phyloP scores from a whole-genome alignment of 2,113 vertebrate genomes.

The Odontesthes bonariensis region DNA sequence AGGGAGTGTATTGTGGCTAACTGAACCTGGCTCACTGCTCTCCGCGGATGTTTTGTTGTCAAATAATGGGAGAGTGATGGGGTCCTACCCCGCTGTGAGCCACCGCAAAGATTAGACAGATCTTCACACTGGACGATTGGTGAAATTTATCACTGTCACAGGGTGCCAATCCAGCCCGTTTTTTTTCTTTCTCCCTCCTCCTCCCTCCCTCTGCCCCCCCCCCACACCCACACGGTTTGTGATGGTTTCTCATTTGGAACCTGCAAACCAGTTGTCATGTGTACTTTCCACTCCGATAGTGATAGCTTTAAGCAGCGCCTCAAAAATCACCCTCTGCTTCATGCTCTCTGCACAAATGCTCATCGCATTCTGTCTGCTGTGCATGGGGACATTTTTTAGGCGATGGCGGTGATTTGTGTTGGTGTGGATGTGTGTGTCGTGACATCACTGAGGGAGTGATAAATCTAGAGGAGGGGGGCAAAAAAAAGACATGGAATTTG shows the following conservation, averaged over 20 bases:
- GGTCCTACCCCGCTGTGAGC: conserved; percentile 74
- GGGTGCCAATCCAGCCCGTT: conserved; percentile 59
- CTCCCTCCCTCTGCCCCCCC: background rate
- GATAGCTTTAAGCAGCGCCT: conserved; percentile 69
- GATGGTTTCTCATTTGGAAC: conserved; percentile 75
- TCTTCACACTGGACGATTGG: conserved; percentile 75
- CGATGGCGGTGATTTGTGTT: conserved; percentile 7
- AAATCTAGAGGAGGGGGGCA: background rate
- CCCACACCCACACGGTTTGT: conserved; percentile 34
- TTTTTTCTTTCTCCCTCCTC: background rate
- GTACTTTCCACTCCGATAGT: conserved; percentile 74
- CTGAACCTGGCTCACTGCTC: conserved; percentile 67
- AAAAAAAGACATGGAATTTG: background rate
- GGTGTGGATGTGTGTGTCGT: conserved; percentile 20
- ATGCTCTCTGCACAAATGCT: conserved; percentile 63
- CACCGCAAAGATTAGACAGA: conserved; percentile 73
- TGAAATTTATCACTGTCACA: conserved; percentile 80
- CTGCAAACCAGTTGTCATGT: conserved; percentile 78
- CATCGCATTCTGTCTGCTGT: conserved; percentile 25
- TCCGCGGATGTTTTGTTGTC: conserved; percentile 78
- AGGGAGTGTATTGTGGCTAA: conserved; percentile 64
- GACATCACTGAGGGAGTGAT: conserved; percentile 14
- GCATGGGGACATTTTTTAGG: conserved; percentile 41
- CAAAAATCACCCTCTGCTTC: conserved; percentile 66
- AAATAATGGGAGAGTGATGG: conserved; percentile 81